Conservation (phyloP, 2,797 vertebrate genomes). For the Rhyacichthys aspro region DNA sequence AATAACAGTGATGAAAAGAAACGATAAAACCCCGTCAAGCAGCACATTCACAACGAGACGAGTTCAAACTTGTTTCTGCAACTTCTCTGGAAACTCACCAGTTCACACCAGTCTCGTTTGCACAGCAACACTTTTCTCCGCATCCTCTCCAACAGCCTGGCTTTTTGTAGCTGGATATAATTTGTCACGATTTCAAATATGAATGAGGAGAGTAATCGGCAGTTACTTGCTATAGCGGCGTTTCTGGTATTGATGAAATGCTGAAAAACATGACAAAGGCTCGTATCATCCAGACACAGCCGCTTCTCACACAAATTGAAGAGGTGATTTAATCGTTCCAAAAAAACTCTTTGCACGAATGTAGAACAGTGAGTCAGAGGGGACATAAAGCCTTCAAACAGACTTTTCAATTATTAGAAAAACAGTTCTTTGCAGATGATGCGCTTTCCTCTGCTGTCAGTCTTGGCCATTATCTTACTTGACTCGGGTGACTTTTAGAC, state of each 20-base stretch:
- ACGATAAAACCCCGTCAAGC: too few relatives aligned
- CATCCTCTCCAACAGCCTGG: not conserved
- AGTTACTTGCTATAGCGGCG: not conserved
- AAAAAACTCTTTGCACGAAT: not conserved
- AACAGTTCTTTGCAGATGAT: not conserved
- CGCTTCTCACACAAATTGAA: not conserved
- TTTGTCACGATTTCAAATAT: conserved; percentile 7
- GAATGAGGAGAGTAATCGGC: conserved; percentile 1
- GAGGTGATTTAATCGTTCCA: not conserved
- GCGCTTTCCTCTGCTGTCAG: too few relatives aligned
- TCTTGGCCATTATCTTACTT: not conserved
- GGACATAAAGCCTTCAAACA: not conserved
- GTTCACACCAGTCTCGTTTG: too few relatives aligned
- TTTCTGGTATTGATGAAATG: conserved; percentile 2
- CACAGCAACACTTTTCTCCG: not conserved
- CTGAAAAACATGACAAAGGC: not conserved
- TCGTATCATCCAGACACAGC: not conserved
- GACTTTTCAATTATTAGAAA: not conserved
- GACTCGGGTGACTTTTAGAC: not conserved
- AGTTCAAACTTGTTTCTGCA: too few relatives aligned
- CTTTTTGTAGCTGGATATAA: not conserved
- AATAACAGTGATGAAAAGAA: too few relatives aligned
- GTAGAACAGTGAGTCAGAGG: not conserved
- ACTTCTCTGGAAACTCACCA: too few relatives aligned
- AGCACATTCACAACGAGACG: too few relatives aligned